phyloP scores from a whole-genome alignment of 2,888 invertebrate species.

The Eupithecia vulgata region DNA sequence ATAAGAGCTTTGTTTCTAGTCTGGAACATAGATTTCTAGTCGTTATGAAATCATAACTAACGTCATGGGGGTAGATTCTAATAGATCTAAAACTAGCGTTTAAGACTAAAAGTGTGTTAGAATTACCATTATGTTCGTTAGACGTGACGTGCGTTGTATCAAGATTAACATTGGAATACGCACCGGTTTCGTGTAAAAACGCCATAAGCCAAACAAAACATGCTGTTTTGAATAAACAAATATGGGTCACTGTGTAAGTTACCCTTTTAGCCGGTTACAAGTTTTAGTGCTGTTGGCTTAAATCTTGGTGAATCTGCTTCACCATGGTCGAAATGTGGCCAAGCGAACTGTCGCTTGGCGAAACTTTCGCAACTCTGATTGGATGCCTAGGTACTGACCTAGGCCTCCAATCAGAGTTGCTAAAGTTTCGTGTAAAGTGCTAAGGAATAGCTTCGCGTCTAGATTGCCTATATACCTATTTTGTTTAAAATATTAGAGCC shows the following conservation, averaged over 20 bases:
- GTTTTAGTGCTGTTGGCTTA: neutral
- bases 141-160: constrained; percentile 1
- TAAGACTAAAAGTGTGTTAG: neutral
- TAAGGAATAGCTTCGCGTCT: neutral
- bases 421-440: neutral
- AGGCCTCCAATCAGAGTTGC: too few relatives aligned
- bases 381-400: too few relatives aligned
- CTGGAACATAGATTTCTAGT: neutral
- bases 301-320: neutral
- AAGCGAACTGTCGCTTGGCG: too few relatives aligned
- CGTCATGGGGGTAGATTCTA: neutral
- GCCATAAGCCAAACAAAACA: constrained; percentile 55
- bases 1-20: neutral
- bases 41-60: neutral
- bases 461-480: neutral
- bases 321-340: neutral
- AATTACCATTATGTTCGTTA: neutral
- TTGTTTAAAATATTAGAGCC: too few relatives aligned
- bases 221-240: constrained; percentile 41
- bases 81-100: neutral
- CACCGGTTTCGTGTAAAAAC: constrained; percentile 56
- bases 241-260: constrained; percentile 24
- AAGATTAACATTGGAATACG: constrained; percentile 48
- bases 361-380: too few relatives aligned
- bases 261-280: constrained; percentile 1